A percentile compares a stretch with the other conserved stretches of the same genome.
phyloP scores from a whole-genome alignment of 2,113 vertebrate genomes.

The Capreolus pygargus region DNA sequence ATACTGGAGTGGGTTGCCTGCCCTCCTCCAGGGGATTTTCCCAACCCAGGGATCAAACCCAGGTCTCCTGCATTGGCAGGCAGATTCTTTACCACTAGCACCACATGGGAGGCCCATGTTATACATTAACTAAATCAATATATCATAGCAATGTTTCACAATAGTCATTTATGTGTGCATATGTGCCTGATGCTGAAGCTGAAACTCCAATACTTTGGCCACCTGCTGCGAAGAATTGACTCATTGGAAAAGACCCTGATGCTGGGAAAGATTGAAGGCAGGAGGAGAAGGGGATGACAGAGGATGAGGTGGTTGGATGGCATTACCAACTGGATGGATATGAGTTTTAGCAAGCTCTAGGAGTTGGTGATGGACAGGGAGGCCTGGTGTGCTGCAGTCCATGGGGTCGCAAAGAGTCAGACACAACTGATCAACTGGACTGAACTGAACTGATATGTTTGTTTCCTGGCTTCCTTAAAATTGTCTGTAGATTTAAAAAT shows the following conservation, averaged over 20 bases:
- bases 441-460: neutral
- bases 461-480: neutral
- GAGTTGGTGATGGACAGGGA: neutral
- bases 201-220: neutral
- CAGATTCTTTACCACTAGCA: neutral
- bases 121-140: neutral
- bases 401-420: fast-evolving
- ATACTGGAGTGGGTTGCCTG: neutral
- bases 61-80: neutral
- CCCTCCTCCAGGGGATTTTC: neutral
- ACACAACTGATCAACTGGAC: neutral
- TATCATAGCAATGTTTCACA: fast-evolving
- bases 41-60: neutral
- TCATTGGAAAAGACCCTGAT: neutral
- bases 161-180: neutral
- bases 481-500: neutral
- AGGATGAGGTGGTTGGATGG: neutral
- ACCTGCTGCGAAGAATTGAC: neutral
- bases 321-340: neutral
- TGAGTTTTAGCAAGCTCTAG: neutral
- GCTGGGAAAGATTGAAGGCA: neutral
- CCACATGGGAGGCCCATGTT: neutral
- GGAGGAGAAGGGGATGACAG: neutral
- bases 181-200: neutral
- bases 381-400: neutral